phyloP scores from a whole-genome alignment of 2,113 vertebrate species.

The Mus pahari region DNA sequence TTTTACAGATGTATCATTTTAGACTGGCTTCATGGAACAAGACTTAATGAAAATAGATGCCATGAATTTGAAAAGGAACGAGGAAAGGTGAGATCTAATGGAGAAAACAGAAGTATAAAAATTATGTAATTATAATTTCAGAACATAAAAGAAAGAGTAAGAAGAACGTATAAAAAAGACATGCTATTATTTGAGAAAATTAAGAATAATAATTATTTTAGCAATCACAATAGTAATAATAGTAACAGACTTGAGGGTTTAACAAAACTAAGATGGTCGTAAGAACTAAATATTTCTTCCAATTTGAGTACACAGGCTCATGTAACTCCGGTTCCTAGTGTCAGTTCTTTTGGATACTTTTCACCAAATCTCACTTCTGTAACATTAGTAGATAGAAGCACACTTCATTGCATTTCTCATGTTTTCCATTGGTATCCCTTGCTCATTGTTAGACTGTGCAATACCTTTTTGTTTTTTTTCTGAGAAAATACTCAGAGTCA shows the following conservation, averaged over 20 bases:
- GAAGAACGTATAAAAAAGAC: not conserved
- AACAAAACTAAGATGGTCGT: not conserved
- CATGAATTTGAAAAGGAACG: not conserved
- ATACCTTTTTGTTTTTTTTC: not conserved
- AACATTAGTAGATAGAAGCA: not conserved
- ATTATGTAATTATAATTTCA: not conserved
- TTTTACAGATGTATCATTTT: not conserved
- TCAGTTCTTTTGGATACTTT: not conserved
- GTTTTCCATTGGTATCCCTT: not conserved
- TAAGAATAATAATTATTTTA: not conserved
- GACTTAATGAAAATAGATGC: not conserved
- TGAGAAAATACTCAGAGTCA: not conserved
- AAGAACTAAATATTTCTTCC: not conserved
- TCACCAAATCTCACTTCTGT: not conserved
- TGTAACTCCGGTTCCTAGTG: not conserved
- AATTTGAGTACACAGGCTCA: not conserved
- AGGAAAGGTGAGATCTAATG: too few relatives aligned
- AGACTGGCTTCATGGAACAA: not conserved
- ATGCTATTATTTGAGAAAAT: not conserved
- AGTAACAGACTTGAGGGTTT: not conserved
- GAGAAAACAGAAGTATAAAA: not conserved
- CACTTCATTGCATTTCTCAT: not conserved
- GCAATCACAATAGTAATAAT: not conserved
- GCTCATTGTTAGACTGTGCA: not conserved
- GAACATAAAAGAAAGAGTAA: not conserved